Conservation (phyloP, 37 sponge, comb jelly and placozoan genomes). For the Cladorhizidae sp. region DNA sequence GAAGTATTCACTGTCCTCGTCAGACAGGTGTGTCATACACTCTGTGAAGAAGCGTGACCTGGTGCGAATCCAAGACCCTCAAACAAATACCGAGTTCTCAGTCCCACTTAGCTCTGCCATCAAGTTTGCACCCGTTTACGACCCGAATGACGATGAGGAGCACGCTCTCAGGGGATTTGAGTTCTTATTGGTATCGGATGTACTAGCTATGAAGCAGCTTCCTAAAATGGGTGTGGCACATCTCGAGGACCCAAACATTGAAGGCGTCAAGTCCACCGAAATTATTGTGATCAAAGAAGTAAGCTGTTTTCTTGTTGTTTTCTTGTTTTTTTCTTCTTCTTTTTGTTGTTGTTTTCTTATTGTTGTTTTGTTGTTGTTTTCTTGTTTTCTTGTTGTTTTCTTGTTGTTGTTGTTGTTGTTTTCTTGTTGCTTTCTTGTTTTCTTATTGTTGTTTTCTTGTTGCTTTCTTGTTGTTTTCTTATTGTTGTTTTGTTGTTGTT, state of each 20-base stretch:
- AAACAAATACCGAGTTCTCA: slow-evolving; percentile 10
- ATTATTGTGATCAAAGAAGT: slow-evolving; percentile 1
- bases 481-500: too few species aligned
- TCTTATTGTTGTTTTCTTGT: too few species aligned
- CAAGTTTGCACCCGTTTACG: slow-evolving; percentile 26
- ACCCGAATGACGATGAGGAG: slow-evolving; percentile 20
- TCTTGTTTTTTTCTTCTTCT: too few species aligned
- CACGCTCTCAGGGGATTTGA: slow-evolving; percentile 37
- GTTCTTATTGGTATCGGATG: slow-evolving; percentile 17
- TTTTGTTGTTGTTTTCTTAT: too few species aligned
- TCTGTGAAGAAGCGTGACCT: slow-evolving; percentile 20
- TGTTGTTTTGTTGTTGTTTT: too few species aligned
- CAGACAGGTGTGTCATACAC: slow-evolving; percentile 36
- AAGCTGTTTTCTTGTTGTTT: too few species aligned
- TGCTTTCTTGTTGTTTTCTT: too few species aligned
- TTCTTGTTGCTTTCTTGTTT: too few species aligned
- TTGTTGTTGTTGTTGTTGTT: too few species aligned
- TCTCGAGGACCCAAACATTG: slow-evolving; percentile 2
- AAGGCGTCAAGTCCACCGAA: background rate
- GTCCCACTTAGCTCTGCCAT: slow-evolving; percentile 49
- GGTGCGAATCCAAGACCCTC: slow-evolving; percentile 12
- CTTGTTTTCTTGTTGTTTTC: too few species aligned
- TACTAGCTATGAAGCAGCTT: slow-evolving; percentile 17
- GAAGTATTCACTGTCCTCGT: slow-evolving; percentile 22
- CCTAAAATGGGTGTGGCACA: slow-evolving; percentile 29